Evolutionary conservation across 2,797 vertebrate species (phyloP).

Genomic region (Loriculus beryllinus): DNA sequence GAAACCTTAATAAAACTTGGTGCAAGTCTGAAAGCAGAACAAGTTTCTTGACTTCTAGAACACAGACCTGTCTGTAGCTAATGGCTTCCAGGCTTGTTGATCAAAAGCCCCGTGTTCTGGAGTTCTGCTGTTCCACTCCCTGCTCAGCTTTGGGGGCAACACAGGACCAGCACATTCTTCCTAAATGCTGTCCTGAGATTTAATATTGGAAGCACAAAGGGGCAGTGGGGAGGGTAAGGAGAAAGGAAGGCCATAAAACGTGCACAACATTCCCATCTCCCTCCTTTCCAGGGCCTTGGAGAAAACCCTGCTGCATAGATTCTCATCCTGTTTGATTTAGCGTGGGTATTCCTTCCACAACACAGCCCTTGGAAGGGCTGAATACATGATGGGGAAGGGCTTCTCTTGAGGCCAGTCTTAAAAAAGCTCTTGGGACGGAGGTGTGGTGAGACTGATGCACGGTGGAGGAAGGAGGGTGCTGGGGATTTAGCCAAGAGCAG

Average conservation of each 20-base stretch:
- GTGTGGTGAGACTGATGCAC: constrained; percentile 38
- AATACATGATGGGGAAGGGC: neutral
- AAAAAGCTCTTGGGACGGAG: constrained; percentile 19
- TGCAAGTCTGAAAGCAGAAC: neutral
- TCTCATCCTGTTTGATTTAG: constrained; percentile 24
- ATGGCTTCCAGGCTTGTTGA: neutral
- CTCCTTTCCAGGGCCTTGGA: neutral
- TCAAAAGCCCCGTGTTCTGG: neutral
- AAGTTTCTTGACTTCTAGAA: neutral
- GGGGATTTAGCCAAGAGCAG: constrained; percentile 12
- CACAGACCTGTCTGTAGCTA: neutral
- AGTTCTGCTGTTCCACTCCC: neutral
- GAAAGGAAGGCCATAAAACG: neutral
- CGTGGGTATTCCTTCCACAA: neutral
- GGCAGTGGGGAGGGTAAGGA: neutral
- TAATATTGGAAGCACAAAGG: neutral
- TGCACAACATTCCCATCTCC: neutral
- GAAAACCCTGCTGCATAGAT: constrained; percentile 28
- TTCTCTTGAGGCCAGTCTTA: neutral
- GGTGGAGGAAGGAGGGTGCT: neutral
- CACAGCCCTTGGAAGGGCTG: constrained; percentile 19
- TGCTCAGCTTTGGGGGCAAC: neutral
- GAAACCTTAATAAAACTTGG: neutral
- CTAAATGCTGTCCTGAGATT: neutral
- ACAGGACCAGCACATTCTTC: neutral